These are phyloP conservation scores for Trachurus trachurus DNA, from an alignment of 2,797 vertebrate genomes.

Conservation along the genomic window DNA sequence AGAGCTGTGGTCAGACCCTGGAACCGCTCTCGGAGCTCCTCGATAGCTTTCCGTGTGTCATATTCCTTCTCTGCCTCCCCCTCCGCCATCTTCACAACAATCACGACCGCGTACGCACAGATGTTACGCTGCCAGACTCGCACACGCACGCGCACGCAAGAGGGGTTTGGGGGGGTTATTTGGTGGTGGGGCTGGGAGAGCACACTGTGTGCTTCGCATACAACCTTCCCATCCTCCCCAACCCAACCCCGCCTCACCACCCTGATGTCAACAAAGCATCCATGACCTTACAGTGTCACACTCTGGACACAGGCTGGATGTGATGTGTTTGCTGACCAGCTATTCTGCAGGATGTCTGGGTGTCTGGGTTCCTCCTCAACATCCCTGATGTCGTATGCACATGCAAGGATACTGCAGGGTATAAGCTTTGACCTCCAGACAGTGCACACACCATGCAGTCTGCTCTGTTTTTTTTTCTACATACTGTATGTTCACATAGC, in stretches of 20 bases:
- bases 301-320: conserved; percentile 1
- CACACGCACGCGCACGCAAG: conserved; percentile 84
- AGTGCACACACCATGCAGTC: neutral
- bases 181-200: conserved; percentile 46
- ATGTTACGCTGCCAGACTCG: conserved; percentile 82
- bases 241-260: neutral
- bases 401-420: conserved; percentile 3
- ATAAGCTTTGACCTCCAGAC: conserved; percentile 19
- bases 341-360: neutral
- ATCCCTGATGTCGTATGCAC: neutral
- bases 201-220: conserved; percentile 48
- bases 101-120: conserved; percentile 96
- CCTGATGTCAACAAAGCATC: conserved; percentile 72
- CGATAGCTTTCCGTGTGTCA: conserved; percentile 89
- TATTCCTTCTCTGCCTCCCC: conserved; percentile 96
- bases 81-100: conserved; percentile 99
- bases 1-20: conserved; percentile 89
- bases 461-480: neutral
- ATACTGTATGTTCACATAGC: neutral
- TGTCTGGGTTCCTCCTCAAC: neutral
- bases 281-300: conserved; percentile 51
- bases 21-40: conserved; percentile 90
- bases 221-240: neutral
- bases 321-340: conserved; percentile 5
- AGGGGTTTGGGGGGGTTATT: conserved; percentile 8